Conservation (phyloP, 2,797 vertebrate species). For the Gobionotothen gibberifrons region DNA sequence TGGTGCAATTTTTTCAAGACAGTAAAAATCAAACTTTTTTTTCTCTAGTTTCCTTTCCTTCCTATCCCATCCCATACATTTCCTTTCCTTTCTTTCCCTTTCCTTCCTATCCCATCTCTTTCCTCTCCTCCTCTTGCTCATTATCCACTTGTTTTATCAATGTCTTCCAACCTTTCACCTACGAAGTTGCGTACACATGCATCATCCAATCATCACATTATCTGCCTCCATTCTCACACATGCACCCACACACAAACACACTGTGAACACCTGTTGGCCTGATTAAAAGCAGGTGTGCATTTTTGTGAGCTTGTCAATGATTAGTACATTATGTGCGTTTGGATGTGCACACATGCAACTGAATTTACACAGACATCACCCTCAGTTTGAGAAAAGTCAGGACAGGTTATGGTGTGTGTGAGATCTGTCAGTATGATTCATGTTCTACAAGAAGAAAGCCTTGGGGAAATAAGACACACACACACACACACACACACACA, state of each 20-base stretch:
- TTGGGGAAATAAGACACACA: slow-evolving; percentile 17
- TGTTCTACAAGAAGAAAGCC: slow-evolving; percentile 22
- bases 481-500: not conserved
- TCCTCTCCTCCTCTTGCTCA: not conserved
- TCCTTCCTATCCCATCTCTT: too few species aligned
- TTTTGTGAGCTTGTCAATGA: not conserved
- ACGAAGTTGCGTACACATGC: not conserved
- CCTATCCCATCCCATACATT: too few species aligned
- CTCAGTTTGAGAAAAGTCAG: slow-evolving; percentile 27
- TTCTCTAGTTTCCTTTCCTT: too few species aligned
- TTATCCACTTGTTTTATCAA: not conserved
- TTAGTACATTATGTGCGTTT: not conserved
- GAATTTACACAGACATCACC: slow-evolving; percentile 8
- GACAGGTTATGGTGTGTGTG: slow-evolving; percentile 16
- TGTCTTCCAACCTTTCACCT: not conserved
- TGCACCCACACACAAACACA: not conserved
- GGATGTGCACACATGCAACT: not conserved
- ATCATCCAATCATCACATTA: slow-evolving; percentile 16
- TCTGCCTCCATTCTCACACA: not conserved
- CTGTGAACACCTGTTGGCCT: slow-evolving; percentile 24
- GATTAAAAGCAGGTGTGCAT: slow-evolving; percentile 14
- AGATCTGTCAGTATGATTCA: slow-evolving; percentile 52
- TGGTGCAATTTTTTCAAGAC: not conserved
- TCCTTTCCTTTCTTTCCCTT: too few species aligned
- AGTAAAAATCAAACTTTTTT: not conserved